A percentile compares a stretch with the other conserved stretches of the same genome.
These are phyloP conservation scores for Panthera leo DNA, from an alignment of 2,113 vertebrate genomes.

Conservation along the genomic window DNA sequence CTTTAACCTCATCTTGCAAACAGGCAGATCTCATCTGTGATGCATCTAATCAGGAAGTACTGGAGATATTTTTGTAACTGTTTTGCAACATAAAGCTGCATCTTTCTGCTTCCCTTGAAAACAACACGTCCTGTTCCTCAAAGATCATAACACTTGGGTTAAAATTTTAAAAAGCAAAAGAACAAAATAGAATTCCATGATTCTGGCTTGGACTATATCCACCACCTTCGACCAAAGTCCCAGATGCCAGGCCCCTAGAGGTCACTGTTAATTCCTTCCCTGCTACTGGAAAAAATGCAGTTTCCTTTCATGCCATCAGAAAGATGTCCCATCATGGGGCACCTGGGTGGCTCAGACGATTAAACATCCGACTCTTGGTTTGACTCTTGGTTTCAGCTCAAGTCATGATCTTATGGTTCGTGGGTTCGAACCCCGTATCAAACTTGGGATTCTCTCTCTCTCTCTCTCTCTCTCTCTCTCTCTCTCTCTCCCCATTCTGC, in stretches of 20 bases:
- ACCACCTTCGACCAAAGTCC: neutral
- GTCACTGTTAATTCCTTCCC: neutral
- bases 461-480: too few species aligned
- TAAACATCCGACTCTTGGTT: too few species aligned
- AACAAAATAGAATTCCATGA: slow-evolving; percentile 12
- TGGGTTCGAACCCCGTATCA: too few species aligned
- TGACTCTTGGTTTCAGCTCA: too few species aligned
- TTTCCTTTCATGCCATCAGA: neutral
- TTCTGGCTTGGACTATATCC: neutral
- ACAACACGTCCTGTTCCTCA: slow-evolving; percentile 17
- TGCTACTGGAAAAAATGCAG: neutral
- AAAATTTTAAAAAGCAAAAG: neutral
- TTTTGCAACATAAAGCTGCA: slow-evolving; percentile 37
- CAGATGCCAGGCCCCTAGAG: neutral
- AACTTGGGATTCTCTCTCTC: too few species aligned
- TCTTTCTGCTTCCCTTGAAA: slow-evolving; percentile 57
- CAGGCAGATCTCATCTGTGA: neutral
- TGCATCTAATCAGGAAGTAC: slow-evolving; percentile 42
- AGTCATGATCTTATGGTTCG: too few species aligned
- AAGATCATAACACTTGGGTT: slow-evolving; percentile 15
- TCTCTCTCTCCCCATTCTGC: too few species aligned
- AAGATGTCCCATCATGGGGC: neutral
- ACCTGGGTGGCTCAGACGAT: too few species aligned
- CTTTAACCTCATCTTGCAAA: neutral
- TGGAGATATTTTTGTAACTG: slow-evolving; percentile 46